Conservation (phyloP, 2,797 vertebrate species). For the Phrynocephalus vlangalii region DNA sequence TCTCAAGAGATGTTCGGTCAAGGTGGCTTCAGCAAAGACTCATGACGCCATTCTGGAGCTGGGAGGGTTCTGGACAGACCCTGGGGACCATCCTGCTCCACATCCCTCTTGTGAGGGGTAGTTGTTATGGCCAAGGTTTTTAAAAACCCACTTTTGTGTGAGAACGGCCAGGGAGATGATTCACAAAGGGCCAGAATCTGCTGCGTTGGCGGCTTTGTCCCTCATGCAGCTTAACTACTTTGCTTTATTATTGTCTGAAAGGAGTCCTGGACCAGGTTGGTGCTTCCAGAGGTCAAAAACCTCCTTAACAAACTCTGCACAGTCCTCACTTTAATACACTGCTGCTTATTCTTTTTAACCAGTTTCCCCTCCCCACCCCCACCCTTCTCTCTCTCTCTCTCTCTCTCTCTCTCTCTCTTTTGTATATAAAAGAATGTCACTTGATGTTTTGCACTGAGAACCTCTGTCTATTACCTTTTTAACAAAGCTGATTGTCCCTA, state of each 20-base stretch:
- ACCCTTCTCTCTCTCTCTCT: too few relatives aligned
- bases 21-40: background rate
- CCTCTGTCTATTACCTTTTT: accelerated
- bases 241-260: background rate
- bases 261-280: accelerated
- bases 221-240: accelerated
- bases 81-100: background rate
- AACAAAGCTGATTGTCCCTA: background rate
- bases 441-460: background rate
- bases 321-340: background rate
- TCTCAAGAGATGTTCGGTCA: conserved; percentile 90
- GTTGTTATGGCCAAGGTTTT: background rate
- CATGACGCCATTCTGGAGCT: accelerated
- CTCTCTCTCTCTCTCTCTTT: background rate
- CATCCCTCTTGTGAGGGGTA: too few relatives aligned
- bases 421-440: background rate
- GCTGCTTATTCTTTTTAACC: background rate
- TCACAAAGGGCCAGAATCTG: background rate
- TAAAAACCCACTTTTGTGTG: background rate
- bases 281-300: accelerated
- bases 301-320: accelerated
- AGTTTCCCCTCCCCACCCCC: background rate
- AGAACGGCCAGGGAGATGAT: background rate
- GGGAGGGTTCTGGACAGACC: background rate
- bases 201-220: background rate